Base-by-base conservation (phyloP, 23 tunicate species). In the Diplosoma virens region DNA sequence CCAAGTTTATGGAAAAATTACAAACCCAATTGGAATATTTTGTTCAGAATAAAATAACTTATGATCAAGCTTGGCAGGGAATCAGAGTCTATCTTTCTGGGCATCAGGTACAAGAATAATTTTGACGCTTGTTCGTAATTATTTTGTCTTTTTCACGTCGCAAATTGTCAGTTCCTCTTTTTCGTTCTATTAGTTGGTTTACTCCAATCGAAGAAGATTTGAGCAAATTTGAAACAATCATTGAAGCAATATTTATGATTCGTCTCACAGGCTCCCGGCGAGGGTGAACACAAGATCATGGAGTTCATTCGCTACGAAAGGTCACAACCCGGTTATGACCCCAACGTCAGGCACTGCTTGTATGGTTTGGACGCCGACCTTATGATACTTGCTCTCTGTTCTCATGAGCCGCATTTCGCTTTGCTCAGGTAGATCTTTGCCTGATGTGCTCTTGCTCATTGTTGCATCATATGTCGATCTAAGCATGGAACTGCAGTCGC, bases 221-320 rank as follows among this genome's bases (percentile, higher is more conserved):
- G n/a, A n/a, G n/a, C n/a, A n/a, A n/a, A n/a, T n/a, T n/a, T n/a
- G n/a, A n/a, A n/a, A n/a, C n/a, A n/a, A n/a, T n/a, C n/a, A n/a
- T n/a, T n/a, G 50, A 41, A 9, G 14, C 9, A 9, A 41, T 41
- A 7, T 41, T 41, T 9, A 7, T 41, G 50, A 7, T 41, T 14
- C 14, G 50, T 7, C 9, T 61, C 30, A 41, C 48, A 95, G 96
- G 89, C 99, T 0, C 99, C 99, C 2, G 99, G 99, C 1, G 99
- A 95, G 63, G 99, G 99, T 3, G 99, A 95, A 41, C 99, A 95
- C 93, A 95, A 95, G 53, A 95, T 95, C 41, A 95, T 77, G 82
- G 96, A 95, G 54, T 95, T 80, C 66, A 95, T 95, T n/a, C 96
- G 99, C 17, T 61, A 95, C 48, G 70, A 89, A 31, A 69, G 96